Evolutionary conservation across 2,888 invertebrate species (phyloP), one percentile per base, ranked within the genome.

Genomic region (Capitulum mitella): DNA sequence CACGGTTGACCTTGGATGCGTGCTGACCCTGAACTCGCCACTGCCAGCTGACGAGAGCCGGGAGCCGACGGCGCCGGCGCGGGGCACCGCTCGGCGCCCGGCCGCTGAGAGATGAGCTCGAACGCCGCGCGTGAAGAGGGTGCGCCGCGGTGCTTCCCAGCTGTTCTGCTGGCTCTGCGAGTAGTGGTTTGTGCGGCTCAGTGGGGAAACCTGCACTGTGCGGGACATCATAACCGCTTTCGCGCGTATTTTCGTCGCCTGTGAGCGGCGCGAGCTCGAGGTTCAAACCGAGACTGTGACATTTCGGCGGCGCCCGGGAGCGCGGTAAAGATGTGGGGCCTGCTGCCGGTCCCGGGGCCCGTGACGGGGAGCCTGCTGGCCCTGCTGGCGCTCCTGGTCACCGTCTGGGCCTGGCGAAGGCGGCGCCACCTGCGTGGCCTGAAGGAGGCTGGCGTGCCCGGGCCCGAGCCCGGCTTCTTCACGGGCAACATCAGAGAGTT

Each of bases 391-490:
- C 70, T 70, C 22, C 22, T 78, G 22, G 48, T 80, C 6, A 76
- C 29, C 40, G 22, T 74, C 3, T 58, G 34, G 29, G 26, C 6
- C 0, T 77, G 79, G 78, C 78, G 78, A 1, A 77, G 80, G 22
- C 75, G 74, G 3, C 76, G 77, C 34, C 74, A 78, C 37, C 79
- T 79, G 29, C 22, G 51, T 16, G 12, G 64, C 19, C 79, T 80
- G 48, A 10, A 37, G 37, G 76, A 58, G 6, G 51, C 79, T 16
- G 81, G 81, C 8, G 77, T 82, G 37, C 82, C 82, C 0, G 78
- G 77, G 16, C 77, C 80, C 0, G 58, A 40, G 29, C 82, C 82
- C 19, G 77, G 80, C 74, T 54, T 82, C 32, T 29, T 82, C 34
- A 78, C 75, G 58, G 82, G 81, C 75, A 82, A 79, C 79, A 22